Base-by-base conservation (phyloP, 1,140 invertebrate genomes). In the Drosophila miranda region DNA sequence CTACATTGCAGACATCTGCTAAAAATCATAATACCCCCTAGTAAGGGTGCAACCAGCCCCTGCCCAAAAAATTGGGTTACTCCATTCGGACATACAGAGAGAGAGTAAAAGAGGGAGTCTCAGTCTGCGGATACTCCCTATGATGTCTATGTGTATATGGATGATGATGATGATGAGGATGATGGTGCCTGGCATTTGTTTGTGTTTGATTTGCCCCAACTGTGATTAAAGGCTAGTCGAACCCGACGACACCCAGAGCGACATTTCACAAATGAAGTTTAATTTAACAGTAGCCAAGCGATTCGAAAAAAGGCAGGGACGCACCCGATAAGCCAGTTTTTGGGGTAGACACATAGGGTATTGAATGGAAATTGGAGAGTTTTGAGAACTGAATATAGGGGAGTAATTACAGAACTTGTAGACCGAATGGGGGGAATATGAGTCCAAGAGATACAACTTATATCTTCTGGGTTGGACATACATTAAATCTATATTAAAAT, bases 171-270 rank as follows among this genome's bases (percentile, higher is more conserved):
- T 28, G 49, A 69, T 50, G 63, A 61, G 57, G 53, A 61, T 44
- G 53, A 62, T 44, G 69, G 21, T 56, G 66, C 50, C 34, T 57
- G 66, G 70, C 77, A 80, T 80, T 80, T 80, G 78, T 80, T 80
- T 80, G 78, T 80, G 77, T 80, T 80, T 80, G 78, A 80, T 80
- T 80, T 80, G 67, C 67, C 66, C 72, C 72, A 80, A 80, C 78
- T 80, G 78, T 82, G 78, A 82, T 82, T 82, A 82, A 82, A 82
- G 78, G 74, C 62, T 78, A 81, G 51, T 41, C 34, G 3, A 55
- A 51, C 55, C 60, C 60, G 57, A 13, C 34, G 34, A 38, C 34
- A 38, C 34, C 34, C 34, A 38, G 34, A 38, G 34, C 34, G 34
- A 38, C 34, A 38, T 13, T 13, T 38, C 34, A 11, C 67, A 72